Evolutionary conservation across 1,140 invertebrate species (phyloP).

Genomic region (Stegodyphus mimosarum): DNA sequence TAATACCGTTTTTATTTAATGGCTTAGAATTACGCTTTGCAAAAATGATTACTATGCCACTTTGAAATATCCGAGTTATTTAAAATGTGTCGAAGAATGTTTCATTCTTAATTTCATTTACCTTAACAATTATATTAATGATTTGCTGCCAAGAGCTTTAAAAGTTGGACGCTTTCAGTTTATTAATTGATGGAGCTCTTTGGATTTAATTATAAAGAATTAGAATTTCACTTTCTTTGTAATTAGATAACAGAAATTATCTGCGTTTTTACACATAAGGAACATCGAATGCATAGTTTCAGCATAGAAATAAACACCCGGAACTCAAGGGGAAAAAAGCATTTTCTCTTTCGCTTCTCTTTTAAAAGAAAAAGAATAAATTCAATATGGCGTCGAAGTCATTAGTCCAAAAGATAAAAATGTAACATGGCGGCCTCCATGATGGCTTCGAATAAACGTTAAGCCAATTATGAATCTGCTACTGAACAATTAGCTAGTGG

Average conservation of each 20-base stretch:
- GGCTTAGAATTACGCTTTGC: neutral
- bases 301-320: neutral
- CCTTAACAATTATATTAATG: slow-evolving; percentile 22
- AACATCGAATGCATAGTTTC: neutral
- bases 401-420: slow-evolving; percentile 37
- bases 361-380: slow-evolving; percentile 16
- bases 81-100: neutral
- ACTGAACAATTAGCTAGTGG: slow-evolving; percentile 44
- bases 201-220: slow-evolving; percentile 11
- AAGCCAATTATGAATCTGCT: slow-evolving; percentile 39
- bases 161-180: neutral
- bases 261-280: neutral
- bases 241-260: slow-evolving; percentile 38
- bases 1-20: neutral
- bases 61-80: neutral
- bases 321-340: neutral
- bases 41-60: neutral
- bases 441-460: slow-evolving; percentile 29
- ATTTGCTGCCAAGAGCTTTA: slow-evolving; percentile 12
- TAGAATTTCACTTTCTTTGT: slow-evolving; percentile 24
- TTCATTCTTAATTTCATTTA: slow-evolving; percentile 1
- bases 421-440: slow-evolving; percentile 10
- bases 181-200: slow-evolving; percentile 10
- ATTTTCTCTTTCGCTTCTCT: neutral
- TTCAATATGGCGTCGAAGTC: slow-evolving; percentile 35